A percentile compares a stretch with the other conserved stretches of the same genome.
These are phyloP conservation scores for Sitta carolinensis DNA, from an alignment of 2,797 vertebrate species.

Conservation along the genomic window DNA sequence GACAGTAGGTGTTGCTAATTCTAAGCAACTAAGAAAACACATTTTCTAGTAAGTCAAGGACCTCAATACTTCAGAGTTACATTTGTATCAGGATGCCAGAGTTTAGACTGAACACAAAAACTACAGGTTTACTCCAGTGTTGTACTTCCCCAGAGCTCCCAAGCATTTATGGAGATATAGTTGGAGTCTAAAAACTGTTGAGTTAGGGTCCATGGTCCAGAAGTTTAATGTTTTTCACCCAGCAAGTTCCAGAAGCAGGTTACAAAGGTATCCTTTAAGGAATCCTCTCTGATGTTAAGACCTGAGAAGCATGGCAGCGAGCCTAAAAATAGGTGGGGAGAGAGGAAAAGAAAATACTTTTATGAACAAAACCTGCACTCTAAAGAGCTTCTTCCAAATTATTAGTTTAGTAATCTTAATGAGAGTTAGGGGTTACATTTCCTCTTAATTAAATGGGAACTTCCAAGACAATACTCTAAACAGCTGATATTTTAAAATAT, in stretches of 20 bases:
- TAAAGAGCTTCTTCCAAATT: not conserved
- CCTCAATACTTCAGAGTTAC: not conserved
- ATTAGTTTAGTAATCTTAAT: not conserved
- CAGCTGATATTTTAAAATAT: not conserved
- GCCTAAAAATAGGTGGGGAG: slow-evolving; percentile 72
- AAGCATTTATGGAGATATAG: not conserved
- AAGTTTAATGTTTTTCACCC: not conserved
- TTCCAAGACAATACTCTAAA: not conserved
- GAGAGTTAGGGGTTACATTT: not conserved
- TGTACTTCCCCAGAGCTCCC: not conserved
- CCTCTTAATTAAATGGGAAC: not conserved
- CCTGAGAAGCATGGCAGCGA: slow-evolving; percentile 79
- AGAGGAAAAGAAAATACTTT: not conserved
- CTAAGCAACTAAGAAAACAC: not conserved
- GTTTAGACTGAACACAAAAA: not conserved
- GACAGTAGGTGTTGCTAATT: not conserved
- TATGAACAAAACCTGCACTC: not conserved
- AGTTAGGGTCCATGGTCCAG: not conserved
- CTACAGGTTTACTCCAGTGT: not conserved
- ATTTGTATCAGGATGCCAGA: not conserved
- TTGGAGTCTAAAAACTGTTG: not conserved
- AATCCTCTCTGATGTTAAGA: slow-evolving; percentile 85
- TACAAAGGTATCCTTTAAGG: slow-evolving; percentile 76
- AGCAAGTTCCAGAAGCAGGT: not conserved
- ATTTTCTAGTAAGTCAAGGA: not conserved